phyloP scores from a whole-genome alignment of 92 coral and sea anemone species.

The Blastomussa wellsi region DNA sequence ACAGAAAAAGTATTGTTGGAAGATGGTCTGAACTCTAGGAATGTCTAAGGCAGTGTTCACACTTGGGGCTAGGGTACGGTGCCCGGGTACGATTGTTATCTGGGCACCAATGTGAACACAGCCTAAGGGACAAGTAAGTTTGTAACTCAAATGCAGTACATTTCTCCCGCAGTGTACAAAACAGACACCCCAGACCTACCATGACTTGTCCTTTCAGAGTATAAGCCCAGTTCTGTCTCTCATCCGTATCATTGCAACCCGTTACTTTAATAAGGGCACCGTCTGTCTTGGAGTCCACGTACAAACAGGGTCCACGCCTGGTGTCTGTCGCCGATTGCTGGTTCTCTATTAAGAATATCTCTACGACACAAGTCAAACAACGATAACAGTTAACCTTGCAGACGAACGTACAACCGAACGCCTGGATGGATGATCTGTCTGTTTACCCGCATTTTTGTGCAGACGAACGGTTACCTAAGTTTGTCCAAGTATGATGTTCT shows the following conservation, averaged over 20 bases:
- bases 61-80: too few species aligned
- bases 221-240: constrained; percentile 82
- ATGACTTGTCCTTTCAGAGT: constrained; percentile 89
- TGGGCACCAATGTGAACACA: too few species aligned
- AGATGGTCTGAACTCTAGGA: too few species aligned
- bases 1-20: too few species aligned
- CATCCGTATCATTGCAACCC: constrained; percentile 89
- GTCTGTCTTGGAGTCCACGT: constrained; percentile 76
- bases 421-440: too few species aligned
- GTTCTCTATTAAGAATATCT: constrained; percentile 87
- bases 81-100: too few species aligned
- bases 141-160: not conserved
- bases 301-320: constrained; percentile 92
- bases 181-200: constrained; percentile 55
- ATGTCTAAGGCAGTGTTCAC: too few species aligned
- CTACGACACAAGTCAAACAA: constrained; percentile 39
- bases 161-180: not conserved
- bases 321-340: constrained; percentile 90
- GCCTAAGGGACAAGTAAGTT: too few species aligned
- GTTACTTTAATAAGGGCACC: constrained; percentile 79
- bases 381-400: not conserved
- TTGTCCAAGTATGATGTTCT: too few species aligned
- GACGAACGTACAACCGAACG: too few species aligned
- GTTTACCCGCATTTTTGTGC: too few species aligned
- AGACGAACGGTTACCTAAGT: too few species aligned